phyloP scores from a whole-genome alignment of 2,888 invertebrate species.

The Fabriciana adippe region DNA sequence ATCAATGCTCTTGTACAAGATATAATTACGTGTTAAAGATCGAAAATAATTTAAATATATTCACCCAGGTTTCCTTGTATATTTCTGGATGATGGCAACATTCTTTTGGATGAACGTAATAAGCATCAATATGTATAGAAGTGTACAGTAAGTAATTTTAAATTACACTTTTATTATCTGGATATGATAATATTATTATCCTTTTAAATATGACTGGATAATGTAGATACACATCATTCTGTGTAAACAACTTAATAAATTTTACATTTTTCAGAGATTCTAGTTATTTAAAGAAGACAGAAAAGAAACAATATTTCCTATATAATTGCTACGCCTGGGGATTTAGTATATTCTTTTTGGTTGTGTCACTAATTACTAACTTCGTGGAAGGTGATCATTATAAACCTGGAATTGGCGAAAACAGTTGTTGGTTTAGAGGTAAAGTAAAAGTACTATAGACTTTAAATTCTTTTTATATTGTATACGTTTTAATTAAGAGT shows the following conservation, averaged over 20 bases:
- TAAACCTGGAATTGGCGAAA: conserved; percentile 82
- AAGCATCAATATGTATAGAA: conserved; percentile 85
- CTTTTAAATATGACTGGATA: neutral
- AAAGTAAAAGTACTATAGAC: conserved; percentile 41
- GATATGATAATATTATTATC: neutral
- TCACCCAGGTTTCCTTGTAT: conserved; percentile 79
- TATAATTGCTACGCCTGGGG: conserved; percentile 85
- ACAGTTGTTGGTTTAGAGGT: conserved; percentile 86
- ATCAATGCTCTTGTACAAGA: conserved; percentile 3
- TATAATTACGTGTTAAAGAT: neutral
- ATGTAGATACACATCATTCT: neutral
- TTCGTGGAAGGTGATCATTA: conserved; percentile 77
- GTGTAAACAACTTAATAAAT: neutral
- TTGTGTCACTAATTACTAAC: conserved; percentile 78
- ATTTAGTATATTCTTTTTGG: conserved; percentile 76
- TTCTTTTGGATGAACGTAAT: conserved; percentile 88
- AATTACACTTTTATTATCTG: neutral
- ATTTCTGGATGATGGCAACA: conserved; percentile 85
- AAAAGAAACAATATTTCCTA: conserved; percentile 75
- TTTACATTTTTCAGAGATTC: conserved; percentile 58
- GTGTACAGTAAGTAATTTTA: conserved; percentile 82
- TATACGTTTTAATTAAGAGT: neutral
- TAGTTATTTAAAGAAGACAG: conserved; percentile 67
- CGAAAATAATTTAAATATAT: conserved; percentile 12
- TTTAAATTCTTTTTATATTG: neutral